phyloP scores from a whole-genome alignment of 1,140 invertebrate species.

The Caligus rogercresseyi region DNA sequence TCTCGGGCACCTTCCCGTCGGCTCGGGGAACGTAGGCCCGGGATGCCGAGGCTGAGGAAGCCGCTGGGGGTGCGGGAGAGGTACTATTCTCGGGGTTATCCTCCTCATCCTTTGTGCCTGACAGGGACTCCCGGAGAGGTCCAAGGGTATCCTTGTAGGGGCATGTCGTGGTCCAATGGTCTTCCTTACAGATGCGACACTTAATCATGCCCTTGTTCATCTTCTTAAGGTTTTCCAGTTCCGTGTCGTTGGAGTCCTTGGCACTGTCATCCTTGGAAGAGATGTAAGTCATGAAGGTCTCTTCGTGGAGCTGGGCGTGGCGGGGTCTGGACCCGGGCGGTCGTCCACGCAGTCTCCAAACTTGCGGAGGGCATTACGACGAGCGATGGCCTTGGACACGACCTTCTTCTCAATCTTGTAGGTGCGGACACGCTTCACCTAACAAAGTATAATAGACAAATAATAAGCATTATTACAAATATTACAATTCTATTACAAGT shows the following conservation, averaged over 20 bases:
- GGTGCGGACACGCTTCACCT: slow-evolving; percentile 46
- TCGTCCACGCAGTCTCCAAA: slow-evolving; percentile 78
- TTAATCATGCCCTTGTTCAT: slow-evolving; percentile 61
- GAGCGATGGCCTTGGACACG: slow-evolving; percentile 79
- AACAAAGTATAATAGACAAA: background rate
- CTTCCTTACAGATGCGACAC: slow-evolving; percentile 82
- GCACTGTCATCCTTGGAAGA: slow-evolving; percentile 64
- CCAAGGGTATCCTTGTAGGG: slow-evolving; percentile 73
- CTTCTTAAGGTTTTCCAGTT: slow-evolving; percentile 52
- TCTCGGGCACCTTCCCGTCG: slow-evolving; percentile 51
- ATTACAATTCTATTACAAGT: too few species aligned
- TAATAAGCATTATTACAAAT: slow-evolving; percentile 9
- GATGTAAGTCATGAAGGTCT: slow-evolving; percentile 81
- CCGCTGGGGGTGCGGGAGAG: slow-evolving; percentile 15
- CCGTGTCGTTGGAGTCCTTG: slow-evolving; percentile 55
- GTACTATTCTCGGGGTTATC: slow-evolving; percentile 24
- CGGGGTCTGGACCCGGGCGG: slow-evolving; percentile 82
- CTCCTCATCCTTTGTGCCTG: slow-evolving; percentile 29
- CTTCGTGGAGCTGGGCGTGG: slow-evolving; percentile 84
- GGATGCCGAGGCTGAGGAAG: slow-evolving; percentile 25
- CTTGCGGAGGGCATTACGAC: slow-evolving; percentile 79
- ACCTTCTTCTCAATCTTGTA: slow-evolving; percentile 79
- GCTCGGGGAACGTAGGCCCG: slow-evolving; percentile 58
- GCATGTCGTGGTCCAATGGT: slow-evolving; percentile 93
- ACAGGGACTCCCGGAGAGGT: slow-evolving; percentile 34